These are phyloP conservation scores for Volucella inflata DNA, from an alignment of 2,888 invertebrate species.

Conservation along the genomic window DNA sequence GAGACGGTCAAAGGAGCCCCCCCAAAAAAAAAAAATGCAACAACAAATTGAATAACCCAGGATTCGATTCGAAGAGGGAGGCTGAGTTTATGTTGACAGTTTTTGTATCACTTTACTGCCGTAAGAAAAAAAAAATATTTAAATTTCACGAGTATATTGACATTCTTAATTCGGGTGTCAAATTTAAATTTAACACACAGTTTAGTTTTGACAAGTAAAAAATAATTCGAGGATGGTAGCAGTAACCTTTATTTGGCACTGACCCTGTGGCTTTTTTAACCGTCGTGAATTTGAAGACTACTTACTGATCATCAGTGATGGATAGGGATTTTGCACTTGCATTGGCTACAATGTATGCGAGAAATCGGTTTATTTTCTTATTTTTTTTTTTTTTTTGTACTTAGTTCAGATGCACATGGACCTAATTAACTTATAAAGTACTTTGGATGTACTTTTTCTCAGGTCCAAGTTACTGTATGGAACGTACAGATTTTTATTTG, in stretches of 20 bases:
- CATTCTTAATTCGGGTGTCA: conserved; percentile 62
- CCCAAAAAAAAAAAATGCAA: background rate
- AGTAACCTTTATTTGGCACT: conserved; percentile 20
- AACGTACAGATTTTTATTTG: no score
- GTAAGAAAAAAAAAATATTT: conserved; percentile 22
- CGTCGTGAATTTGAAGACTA: no score
- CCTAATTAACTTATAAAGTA: no score
- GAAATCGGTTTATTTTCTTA: no score
- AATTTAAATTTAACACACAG: conserved; percentile 70
- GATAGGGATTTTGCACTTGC: no score
- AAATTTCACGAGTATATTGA: background rate
- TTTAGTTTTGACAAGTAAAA: conserved; percentile 41
- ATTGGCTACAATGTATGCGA: no score
- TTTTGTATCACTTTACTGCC: conserved; percentile 48
- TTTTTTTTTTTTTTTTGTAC: no score
- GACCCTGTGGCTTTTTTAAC: no score
- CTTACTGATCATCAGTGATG: no score
- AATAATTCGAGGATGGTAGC: conserved; percentile 10
- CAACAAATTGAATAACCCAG: conserved; percentile 13
- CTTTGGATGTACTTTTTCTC: no score
- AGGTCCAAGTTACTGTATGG: no score
- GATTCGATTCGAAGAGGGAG: conserved; percentile 27
- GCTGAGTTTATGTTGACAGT: conserved; percentile 63
- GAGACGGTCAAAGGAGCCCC: conserved; percentile 22
- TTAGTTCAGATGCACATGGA: no score